A percentile compares a stretch with the other conserved stretches of the same genome.
These are phyloP conservation scores for Phalloptychus januarius DNA, from an alignment of 2,797 vertebrate species.

Conservation along the genomic window DNA sequence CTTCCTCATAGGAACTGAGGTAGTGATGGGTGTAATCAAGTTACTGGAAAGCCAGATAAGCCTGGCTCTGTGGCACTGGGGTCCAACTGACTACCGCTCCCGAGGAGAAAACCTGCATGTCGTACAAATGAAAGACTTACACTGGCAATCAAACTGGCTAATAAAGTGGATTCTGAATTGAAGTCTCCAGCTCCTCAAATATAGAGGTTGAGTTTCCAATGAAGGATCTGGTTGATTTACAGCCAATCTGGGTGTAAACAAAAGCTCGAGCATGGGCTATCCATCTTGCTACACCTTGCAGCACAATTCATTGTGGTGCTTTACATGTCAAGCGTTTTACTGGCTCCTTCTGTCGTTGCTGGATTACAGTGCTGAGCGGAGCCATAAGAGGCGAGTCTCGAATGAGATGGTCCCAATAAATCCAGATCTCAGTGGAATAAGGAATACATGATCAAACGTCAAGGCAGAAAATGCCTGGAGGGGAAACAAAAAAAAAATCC, in stretches of 20 bases:
- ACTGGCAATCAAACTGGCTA: neutral
- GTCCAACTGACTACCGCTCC: neutral
- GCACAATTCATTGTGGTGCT: constrained; percentile 48
- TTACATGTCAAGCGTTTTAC: constrained; percentile 55
- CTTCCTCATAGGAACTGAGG: neutral
- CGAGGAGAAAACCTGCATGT: neutral
- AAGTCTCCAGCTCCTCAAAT: neutral
- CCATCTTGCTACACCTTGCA: constrained; percentile 32
- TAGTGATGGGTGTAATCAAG: neutral
- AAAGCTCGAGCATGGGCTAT: constrained; percentile 30
- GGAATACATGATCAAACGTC: constrained; percentile 32
- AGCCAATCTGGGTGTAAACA: constrained; percentile 45
- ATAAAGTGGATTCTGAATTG: neutral
- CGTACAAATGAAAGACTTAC: neutral
- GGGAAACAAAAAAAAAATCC: constrained; percentile 20
- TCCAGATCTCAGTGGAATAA: constrained; percentile 31
- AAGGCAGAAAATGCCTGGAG: constrained; percentile 43
- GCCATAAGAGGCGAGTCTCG: constrained; percentile 30
- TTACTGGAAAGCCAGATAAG: neutral
- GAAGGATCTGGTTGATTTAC: constrained; percentile 36
- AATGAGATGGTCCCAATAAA: constrained; percentile 35
- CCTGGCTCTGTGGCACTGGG: neutral
- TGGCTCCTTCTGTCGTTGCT: constrained; percentile 10
- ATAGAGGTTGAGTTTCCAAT: constrained; percentile 4
- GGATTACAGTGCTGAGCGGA: constrained; percentile 41